Evolutionary conservation across 2,113 vertebrate species (phyloP), one percentile per base, ranked within the genome.

Genomic region (Uropsilus gracilis): DNA sequence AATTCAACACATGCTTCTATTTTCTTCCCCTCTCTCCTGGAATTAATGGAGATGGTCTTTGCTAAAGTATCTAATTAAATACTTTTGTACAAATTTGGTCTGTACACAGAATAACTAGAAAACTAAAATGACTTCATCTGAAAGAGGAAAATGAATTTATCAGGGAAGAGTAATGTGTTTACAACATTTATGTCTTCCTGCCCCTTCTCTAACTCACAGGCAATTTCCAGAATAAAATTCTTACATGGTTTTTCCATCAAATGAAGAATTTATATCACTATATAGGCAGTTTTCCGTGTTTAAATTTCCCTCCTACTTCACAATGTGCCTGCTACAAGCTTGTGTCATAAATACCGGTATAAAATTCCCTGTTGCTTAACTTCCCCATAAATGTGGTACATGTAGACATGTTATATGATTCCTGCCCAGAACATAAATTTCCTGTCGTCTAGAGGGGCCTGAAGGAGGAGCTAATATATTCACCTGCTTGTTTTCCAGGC

Each of bases 401-500:
- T 85, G 95, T 81, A 97, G 94, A 94, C 94, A 80, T 93, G 68
- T 88, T 95, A 82, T 61, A 93, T 2, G 80, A 92, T 50, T 96
- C 97, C 95, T 75, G 81, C 96, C 72, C 82, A 92, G 93, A 94
- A 95, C 85, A 90, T 88, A 83, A 97, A 96, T 87, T 98, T 93
- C 91, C 89, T 97, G 93, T 90, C 95, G 95, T 94, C 89, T 84
- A 82, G 88, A 90, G 92, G 91, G 77, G 78, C 88, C 95, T 97
- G 55, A 59, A 94, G 92, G 95, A 95, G 89, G 94, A 96, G 88
- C 95, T 97, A 97, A 95, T 97, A 93, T 0, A 12, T 95, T 97
- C 97, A 98, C 98, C 98, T 98, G 98, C 0, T 4, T 97, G 44
- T 94, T 97, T 97, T 97, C 77, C 84, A 95, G 93, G 93, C 55